Evolutionary conservation across 2,113 vertebrate genomes (phyloP).

Genomic region (Agapornis roseicollis): DNA sequence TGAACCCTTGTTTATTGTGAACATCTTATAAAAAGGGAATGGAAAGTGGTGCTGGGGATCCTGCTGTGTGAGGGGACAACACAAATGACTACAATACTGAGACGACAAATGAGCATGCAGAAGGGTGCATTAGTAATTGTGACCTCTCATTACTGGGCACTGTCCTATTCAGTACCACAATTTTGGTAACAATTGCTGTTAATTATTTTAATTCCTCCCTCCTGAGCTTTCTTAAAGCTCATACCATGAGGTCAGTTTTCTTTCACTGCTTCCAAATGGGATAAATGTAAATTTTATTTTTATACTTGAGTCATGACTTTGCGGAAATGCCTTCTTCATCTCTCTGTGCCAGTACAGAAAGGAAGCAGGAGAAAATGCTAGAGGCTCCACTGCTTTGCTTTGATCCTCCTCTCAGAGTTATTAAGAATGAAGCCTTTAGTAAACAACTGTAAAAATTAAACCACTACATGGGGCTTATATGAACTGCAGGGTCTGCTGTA

Average conservation of each 20-base stretch:
- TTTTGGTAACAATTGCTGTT: constrained; percentile 48
- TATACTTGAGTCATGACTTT: background rate
- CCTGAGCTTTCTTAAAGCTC: constrained; percentile 1
- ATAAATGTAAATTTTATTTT: constrained; percentile 41
- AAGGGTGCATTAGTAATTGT: background rate
- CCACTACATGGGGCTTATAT: background rate
- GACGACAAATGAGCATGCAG: constrained; percentile 38
- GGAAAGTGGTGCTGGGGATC: background rate
- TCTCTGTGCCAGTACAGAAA: background rate
- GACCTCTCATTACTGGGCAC: constrained; percentile 19
- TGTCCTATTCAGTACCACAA: constrained; percentile 10
- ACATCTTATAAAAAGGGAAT: background rate
- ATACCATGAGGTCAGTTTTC: background rate
- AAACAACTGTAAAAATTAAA: constrained; percentile 46
- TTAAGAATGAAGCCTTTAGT: constrained; percentile 8
- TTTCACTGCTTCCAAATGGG: constrained; percentile 14
- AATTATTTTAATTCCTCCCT: constrained; percentile 53
- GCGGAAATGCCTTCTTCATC: background rate
- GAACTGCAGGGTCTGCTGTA: background rate
- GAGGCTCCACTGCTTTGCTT: background rate
- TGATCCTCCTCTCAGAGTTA: constrained; percentile 7
- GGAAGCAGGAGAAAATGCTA: constrained; percentile 1
- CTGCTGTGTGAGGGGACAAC: background rate
- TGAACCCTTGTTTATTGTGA: background rate
- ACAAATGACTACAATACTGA: background rate